Conservation (phyloP, 1,140 invertebrate species). For the Diabrotica virgifera region DNA sequence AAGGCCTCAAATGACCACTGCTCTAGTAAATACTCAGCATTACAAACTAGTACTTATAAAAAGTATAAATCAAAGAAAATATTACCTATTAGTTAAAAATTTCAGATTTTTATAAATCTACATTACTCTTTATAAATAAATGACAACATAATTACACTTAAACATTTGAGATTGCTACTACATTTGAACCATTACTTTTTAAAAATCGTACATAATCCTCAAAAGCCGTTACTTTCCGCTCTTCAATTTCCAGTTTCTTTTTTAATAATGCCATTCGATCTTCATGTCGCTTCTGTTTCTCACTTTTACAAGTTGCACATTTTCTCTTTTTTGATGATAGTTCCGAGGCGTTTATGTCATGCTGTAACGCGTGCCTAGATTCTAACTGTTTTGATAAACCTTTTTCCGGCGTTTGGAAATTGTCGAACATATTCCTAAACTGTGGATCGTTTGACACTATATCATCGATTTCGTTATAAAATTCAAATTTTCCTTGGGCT, state of each 20-base stretch:
- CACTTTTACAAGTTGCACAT: slow-evolving; percentile 3
- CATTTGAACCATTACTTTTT: neutral
- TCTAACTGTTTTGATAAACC: neutral
- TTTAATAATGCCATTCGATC: slow-evolving; percentile 5
- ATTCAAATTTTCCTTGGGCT: slow-evolving; percentile 4
- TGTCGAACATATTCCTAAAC: neutral
- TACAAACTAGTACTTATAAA: no score
- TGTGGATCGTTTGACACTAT: slow-evolving; percentile 4
- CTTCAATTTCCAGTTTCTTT: slow-evolving; percentile 8
- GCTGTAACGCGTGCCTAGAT: neutral
- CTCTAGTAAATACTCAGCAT: no score
- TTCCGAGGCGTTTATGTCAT: neutral
- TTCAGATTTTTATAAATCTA: no score
- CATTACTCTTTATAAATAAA: no score
- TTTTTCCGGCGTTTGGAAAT: neutral
- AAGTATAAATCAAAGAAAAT: no score
- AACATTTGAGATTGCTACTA: no score
- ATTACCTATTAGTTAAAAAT: no score
- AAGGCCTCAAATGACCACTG: no score
- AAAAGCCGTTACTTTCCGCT: slow-evolving; percentile 13
- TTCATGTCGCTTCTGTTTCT: slow-evolving; percentile 10
- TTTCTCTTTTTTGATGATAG: neutral
- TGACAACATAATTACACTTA: no score
- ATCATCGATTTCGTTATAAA: slow-evolving; percentile 5
- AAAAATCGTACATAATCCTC: slow-evolving; percentile 7